Base-by-base conservation (phyloP, 1,140 invertebrate genomes). In the Samia ricini region DNA sequence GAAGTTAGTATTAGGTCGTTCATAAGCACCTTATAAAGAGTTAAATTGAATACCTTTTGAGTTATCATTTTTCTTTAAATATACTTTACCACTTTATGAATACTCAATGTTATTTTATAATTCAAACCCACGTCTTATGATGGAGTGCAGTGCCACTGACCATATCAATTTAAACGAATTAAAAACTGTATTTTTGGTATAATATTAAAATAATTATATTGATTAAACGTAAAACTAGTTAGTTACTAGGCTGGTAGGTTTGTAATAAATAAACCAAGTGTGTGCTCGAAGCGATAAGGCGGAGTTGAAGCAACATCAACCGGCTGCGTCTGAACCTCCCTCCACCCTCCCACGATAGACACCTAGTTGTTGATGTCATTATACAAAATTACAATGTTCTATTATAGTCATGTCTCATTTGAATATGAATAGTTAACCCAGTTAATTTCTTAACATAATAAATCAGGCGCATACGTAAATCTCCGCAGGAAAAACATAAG, bases 281-380 rank as follows among this genome's bases (percentile, higher is more conserved):
- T 85, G 77, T 79, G 79, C 66, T 75, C 77, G 66, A 76, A 71
- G 73, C 79, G 86, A 89, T 89, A 89, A 89, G 86, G 77, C 74
- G 72, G 57, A 68, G 68, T 72, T 64, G 72, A 61, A 69, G 57
- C 68, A 64, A 72, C 63, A 65, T 61, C 68, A 68, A 69, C 62
- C 50, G 61, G 57, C 55, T 29, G 42, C 21, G 57, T 23, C 57
- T 24, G 26, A 21, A 42, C 21, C 61, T 59, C 61, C 61, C 61
- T 58, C 22, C 61, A 57, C 64, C 64, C 72, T 71, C 76, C 62
- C 64, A 67, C 68, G 58, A 72, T 70, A 59, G 48, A 50, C 57
- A 59, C 36, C 57, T 59, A 59, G 42, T 23, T 22, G 57, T 65
- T 56, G 55, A 66, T 60, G 63, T 71, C 69, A 73, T 73, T 76